These are phyloP conservation scores for Thysanoteuthis rhombus DNA, from an alignment of 2,888 invertebrate genomes.

Conservation along the genomic window DNA sequence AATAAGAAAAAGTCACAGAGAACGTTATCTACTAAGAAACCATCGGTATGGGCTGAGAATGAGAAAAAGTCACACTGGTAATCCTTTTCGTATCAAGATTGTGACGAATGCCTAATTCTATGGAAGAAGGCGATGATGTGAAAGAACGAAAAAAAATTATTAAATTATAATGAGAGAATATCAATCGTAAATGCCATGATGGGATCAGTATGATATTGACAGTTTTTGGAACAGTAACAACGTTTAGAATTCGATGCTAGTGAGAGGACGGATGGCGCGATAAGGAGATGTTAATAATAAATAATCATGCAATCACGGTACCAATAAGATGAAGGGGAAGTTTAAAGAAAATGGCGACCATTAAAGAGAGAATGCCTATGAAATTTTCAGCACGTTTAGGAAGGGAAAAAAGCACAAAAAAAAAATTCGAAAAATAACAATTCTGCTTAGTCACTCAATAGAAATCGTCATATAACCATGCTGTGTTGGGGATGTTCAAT, in stretches of 20 bases:
- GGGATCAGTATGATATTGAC: background rate
- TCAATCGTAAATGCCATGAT: background rate
- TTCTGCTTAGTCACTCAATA: too few species aligned
- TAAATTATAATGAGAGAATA: background rate
- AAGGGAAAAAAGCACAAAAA: background rate
- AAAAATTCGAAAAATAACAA: too few species aligned
- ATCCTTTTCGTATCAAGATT: too few species aligned
- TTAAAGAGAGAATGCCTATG: background rate
- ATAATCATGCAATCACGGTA: background rate
- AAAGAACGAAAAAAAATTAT: background rate
- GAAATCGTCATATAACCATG: too few species aligned
- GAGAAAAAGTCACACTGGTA: too few species aligned
- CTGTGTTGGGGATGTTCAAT: too few species aligned
- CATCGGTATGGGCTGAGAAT: too few species aligned
- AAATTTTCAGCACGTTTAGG: background rate
- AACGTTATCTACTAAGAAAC: too few species aligned
- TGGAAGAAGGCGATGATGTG: background rate
- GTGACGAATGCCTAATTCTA: background rate
- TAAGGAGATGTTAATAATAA: background rate
- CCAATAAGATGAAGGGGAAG: background rate
- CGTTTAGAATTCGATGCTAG: background rate
- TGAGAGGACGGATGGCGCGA: background rate
- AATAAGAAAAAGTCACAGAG: too few species aligned
- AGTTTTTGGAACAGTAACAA: background rate
- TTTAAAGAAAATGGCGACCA: background rate